Evolutionary conservation across 2,797 vertebrate genomes (phyloP), one percentile per base, ranked within the genome.

Genomic region (Protosalanx chinensis): DNA sequence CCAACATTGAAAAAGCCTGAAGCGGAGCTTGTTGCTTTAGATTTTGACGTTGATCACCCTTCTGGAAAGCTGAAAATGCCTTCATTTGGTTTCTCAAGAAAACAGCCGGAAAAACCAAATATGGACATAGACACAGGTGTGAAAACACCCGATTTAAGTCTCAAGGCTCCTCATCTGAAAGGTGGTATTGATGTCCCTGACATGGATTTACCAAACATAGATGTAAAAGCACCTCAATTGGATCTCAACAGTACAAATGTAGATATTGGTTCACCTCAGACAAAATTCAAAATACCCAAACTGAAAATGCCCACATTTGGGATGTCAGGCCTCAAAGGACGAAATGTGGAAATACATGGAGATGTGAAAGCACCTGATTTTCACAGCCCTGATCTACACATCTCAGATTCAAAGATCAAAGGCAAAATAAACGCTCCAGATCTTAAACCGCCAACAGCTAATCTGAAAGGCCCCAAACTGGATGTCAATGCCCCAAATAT

Each of bases 141-240:
- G 18, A 69, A 72, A 37, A 60, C 67, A 57, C 70, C 78, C n/a
- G 29, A 79, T 3, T 41, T 73, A 53, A 72, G 78, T 70, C 2
- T 84, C 7, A 70, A 76, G 71, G 68, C 63, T 6, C 77, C 78
- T 1, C 73, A 82, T 16, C 7, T 80, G 2, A 72, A 70, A 4
- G 74, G 69, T 57, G 74, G 57, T 23, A 27, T 82, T 4, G 37
- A 53, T 58, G 33, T 32, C 33, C 72, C 74, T 46, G 29, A 78
- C 5, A 10, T 80, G 37, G 41, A 76, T 72, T 12, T 79, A 20
- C 72, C 73, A 37, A 67, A 76, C n/a, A 2, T 81, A 30, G 46
- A 79, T 18, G 5, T 79, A 15, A 79, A 76, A n/a, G 35, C 68
- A 13, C 74, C 78, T 15, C 74, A 79, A 12, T 27, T 77, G 16